phyloP scores from a whole-genome alignment of 2,797 vertebrate species.

The Hephaestus fuliginosus region DNA sequence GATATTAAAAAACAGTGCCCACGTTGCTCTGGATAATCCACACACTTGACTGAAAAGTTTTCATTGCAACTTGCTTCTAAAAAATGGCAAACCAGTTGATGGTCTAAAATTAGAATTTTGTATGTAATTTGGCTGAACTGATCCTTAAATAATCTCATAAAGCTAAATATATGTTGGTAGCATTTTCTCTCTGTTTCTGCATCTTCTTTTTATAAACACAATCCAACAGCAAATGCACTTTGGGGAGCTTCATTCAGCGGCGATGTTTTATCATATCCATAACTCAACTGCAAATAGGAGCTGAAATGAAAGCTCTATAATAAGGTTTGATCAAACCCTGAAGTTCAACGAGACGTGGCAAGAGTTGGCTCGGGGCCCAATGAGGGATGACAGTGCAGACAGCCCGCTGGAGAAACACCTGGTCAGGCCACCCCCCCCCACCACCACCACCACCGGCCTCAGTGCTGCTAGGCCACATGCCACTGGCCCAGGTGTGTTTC shows the following conservation, averaged over 20 bases:
- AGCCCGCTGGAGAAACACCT: slow-evolving; percentile 72
- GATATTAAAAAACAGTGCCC: too few species aligned
- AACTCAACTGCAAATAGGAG: slow-evolving; percentile 33
- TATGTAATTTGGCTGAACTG: background rate
- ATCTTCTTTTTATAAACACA: background rate
- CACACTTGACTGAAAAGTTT: too few species aligned
- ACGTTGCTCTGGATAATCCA: too few species aligned
- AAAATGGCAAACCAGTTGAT: background rate
- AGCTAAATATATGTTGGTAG: background rate
- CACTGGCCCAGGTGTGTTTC: slow-evolving; percentile 73
- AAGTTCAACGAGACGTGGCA: slow-evolving; percentile 60
- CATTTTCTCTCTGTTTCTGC: background rate
- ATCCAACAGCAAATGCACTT: background rate
- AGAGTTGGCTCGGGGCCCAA: slow-evolving; percentile 43
- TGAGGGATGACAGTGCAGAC: slow-evolving; percentile 67
- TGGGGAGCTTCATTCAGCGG: slow-evolving; percentile 13
- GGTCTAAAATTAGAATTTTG: background rate
- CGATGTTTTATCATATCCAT: slow-evolving; percentile 35
- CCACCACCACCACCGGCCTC: background rate
- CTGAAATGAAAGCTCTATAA: slow-evolving; percentile 53
- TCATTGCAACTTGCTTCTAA: too few species aligned
- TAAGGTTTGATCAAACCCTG: slow-evolving; percentile 73
- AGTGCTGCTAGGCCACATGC: slow-evolving; percentile 53
- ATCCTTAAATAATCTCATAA: background rate
- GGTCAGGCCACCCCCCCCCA: slow-evolving; percentile 22